These are phyloP conservation scores for Strigamia crassipes DNA, from an alignment of 2,888 invertebrate species.

Conservation along the genomic window DNA sequence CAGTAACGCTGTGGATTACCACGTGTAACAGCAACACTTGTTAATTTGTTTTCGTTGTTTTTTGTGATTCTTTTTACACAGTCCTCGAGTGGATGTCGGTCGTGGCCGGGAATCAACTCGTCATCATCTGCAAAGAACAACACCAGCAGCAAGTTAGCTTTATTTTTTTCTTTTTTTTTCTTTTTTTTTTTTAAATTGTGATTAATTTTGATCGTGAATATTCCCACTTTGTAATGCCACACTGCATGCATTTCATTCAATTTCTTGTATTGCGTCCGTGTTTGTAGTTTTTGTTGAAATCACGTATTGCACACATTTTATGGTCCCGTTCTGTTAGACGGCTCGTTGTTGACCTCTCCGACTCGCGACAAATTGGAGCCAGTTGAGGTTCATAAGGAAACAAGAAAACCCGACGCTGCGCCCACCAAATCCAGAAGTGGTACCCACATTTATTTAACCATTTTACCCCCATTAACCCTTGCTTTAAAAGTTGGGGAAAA, in stretches of 20 bases:
- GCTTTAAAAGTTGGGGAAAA: background rate
- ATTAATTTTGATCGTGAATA: background rate
- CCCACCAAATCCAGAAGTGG: constrained; percentile 45
- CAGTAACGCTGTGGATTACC: background rate
- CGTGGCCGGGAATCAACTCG: constrained; percentile 35
- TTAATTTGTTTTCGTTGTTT: background rate
- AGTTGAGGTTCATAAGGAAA: constrained; percentile 46
- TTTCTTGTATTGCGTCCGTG: background rate
- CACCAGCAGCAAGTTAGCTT: constrained; percentile 41
- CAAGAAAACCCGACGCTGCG: constrained; percentile 15
- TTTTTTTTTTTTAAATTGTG: too few species aligned
- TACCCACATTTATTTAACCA: background rate
- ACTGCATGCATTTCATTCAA: background rate
- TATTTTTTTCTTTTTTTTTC: background rate
- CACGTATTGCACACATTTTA: constrained; percentile 7
- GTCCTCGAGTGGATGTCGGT: constrained; percentile 20
- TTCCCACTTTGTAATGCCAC: background rate
- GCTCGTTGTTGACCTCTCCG: constrained; percentile 49
- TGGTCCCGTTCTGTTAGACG: constrained; percentile 39
- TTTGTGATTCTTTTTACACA: background rate
- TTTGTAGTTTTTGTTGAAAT: constrained; percentile 24
- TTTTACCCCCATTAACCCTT: background rate
- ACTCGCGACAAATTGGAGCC: constrained; percentile 50
- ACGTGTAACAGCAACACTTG: background rate
- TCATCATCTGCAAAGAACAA: constrained; percentile 49